These are phyloP conservation scores for Netelia melanura DNA, from an alignment of 2,888 invertebrate species.

Conservation along the genomic window DNA sequence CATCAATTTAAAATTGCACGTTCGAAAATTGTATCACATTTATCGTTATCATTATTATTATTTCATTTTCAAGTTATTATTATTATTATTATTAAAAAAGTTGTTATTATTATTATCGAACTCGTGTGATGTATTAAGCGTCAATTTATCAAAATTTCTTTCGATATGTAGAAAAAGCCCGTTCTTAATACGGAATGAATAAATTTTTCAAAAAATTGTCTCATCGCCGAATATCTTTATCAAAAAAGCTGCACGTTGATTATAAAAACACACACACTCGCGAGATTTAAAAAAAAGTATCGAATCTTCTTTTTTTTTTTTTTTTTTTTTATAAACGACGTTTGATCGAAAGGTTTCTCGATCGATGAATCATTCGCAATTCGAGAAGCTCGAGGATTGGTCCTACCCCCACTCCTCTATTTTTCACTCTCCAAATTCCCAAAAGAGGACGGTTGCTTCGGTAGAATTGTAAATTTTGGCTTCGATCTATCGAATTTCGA, in stretches of 20 bases:
- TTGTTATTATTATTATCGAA: constrained; percentile 41
- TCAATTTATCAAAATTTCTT: constrained; percentile 7
- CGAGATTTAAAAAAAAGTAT: too few species aligned
- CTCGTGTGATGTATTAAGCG: constrained; percentile 24
- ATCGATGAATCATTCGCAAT: too few species aligned
- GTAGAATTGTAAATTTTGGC: neutral
- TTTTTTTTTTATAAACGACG: too few species aligned
- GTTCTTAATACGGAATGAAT: too few species aligned
- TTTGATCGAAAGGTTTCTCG: too few species aligned
- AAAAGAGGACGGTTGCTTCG: neutral
- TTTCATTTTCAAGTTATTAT: neutral
- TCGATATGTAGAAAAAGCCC: neutral
- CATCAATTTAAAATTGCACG: constrained; percentile 39
- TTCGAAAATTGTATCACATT: constrained; percentile 40
- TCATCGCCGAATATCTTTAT: too few species aligned
- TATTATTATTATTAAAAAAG: neutral
- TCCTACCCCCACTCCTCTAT: neutral
- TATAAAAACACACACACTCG: too few species aligned
- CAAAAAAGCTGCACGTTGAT: too few species aligned
- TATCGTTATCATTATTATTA: constrained; percentile 11
- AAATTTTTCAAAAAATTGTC: too few species aligned
- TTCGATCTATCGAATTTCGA: neutral
- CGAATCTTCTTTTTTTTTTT: too few species aligned
- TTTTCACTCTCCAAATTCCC: neutral
- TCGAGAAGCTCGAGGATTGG: too few species aligned